phyloP scores from a whole-genome alignment of 2,113 vertebrate species.

The Pimephales promelas region DNA sequence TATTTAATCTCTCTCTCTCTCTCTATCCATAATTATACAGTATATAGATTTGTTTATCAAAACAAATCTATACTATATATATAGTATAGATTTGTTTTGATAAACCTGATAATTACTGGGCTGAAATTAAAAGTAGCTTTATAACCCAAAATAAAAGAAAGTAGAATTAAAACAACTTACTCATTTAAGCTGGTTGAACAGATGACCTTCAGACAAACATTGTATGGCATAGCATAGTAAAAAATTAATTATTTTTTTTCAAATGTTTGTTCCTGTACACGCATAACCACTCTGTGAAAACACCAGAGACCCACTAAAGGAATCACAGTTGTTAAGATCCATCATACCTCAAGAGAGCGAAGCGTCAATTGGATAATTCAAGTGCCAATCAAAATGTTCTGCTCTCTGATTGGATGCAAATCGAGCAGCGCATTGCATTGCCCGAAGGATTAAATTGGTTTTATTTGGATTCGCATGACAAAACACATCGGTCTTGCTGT shows the following conservation, averaged over 20 bases:
- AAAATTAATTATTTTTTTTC: neutral
- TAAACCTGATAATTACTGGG: neutral
- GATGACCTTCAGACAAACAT: neutral
- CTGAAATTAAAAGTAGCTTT: neutral
- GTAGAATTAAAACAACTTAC: slow-evolving; percentile 16
- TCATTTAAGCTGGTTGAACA: neutral
- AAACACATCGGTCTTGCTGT: neutral
- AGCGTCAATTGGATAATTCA: slow-evolving; percentile 8
- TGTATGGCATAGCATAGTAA: neutral
- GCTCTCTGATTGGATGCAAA: slow-evolving; percentile 20
- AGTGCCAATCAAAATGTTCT: neutral
- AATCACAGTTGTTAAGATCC: neutral
- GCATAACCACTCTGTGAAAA: neutral
- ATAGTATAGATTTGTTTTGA: too few species aligned
- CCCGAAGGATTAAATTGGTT: neutral
- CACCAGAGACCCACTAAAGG: neutral
- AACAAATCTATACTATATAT: too few species aligned
- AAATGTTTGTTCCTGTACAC: slow-evolving; percentile 13
- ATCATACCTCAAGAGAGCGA: neutral
- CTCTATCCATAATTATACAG: too few species aligned
- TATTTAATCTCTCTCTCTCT: too few species aligned
- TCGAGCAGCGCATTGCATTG: neutral
- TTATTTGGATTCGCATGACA: neutral
- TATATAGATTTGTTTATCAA: too few species aligned
- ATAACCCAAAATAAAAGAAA: neutral